A percentile compares a stretch with the other conserved stretches of the same genome.
Evolutionary conservation across 2,888 invertebrate species (phyloP).

Genomic region (Caenorhabditis drosophilae): DNA sequence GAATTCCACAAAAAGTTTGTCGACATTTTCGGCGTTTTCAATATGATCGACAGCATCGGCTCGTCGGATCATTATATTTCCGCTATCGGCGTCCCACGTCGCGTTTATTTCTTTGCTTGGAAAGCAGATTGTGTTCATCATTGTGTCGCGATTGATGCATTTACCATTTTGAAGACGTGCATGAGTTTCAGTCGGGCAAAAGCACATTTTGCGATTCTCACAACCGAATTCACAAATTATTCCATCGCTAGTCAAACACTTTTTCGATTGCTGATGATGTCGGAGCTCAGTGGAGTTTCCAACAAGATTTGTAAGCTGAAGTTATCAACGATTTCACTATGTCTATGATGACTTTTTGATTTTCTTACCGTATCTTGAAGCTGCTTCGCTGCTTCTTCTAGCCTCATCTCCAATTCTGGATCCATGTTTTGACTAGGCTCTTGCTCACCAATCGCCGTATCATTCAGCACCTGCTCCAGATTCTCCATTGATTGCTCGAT

Average conservation of each 20-base stretch:
- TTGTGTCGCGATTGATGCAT: constrained; percentile 29
- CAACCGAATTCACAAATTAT: constrained; percentile 60
- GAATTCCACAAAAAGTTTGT: constrained; percentile 47
- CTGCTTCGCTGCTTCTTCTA: constrained; percentile 28
- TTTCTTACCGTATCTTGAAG: constrained; percentile 29
- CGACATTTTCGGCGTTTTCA: constrained; percentile 25
- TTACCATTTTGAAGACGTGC: constrained; percentile 31
- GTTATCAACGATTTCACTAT: too few species aligned
- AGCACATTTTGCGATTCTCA: constrained; percentile 46
- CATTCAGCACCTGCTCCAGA: constrained; percentile 24
- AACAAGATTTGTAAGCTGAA: constrained; percentile 33
- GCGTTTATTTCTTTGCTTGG: constrained; percentile 42
- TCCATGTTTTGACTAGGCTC: constrained; percentile 7
- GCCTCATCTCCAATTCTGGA: constrained; percentile 10
- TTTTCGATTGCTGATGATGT: constrained; percentile 35
- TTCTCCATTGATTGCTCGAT: constrained; percentile 25
- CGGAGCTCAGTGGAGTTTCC: constrained; percentile 27
- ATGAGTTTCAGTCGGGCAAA: constrained; percentile 45
- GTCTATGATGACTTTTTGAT: too few species aligned
- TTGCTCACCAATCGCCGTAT: constrained; percentile 7
- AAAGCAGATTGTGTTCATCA: constrained; percentile 36
- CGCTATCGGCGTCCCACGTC: constrained; percentile 49
- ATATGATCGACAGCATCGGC: constrained; percentile 33
- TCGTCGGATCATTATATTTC: constrained; percentile 41
- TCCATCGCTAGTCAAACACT: constrained; percentile 53